phyloP scores from a whole-genome alignment of 1,140 invertebrate species.

The Plodia interpunctella region DNA sequence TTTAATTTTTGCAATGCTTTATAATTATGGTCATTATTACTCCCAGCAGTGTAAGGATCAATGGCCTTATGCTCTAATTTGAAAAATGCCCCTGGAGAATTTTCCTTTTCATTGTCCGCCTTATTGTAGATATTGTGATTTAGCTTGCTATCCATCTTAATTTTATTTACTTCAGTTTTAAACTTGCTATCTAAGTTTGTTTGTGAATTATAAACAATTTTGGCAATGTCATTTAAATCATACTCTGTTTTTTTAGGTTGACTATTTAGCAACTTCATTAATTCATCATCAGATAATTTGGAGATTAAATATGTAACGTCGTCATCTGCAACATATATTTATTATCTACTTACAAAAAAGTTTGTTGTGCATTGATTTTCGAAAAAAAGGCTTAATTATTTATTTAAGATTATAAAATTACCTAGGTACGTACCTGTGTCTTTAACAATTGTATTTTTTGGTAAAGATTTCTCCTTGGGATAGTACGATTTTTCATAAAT shows the following conservation, averaged over 20 bases:
- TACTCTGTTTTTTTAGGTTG: slow-evolving; percentile 49
- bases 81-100: slow-evolving; percentile 33
- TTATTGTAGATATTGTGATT: slow-evolving; percentile 19
- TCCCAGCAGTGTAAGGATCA: slow-evolving; percentile 30
- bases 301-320: slow-evolving; percentile 54
- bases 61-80: slow-evolving; percentile 53
- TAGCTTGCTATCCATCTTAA: neutral
- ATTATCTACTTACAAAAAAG: too few species aligned
- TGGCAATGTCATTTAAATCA: slow-evolving; percentile 47
- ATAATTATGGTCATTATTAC: slow-evolving; percentile 36
- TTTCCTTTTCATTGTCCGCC: slow-evolving; percentile 16
- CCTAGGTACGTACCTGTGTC: slow-evolving; percentile 28
- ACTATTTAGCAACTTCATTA: slow-evolving; percentile 48
- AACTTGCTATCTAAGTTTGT: slow-evolving; percentile 21
- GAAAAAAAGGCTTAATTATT: too few species aligned
- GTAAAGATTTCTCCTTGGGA: slow-evolving; percentile 44
- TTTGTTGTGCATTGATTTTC: too few species aligned
- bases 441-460: slow-evolving; percentile 38
- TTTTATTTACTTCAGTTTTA: slow-evolving; percentile 16
- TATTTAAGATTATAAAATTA: too few species aligned
- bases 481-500: slow-evolving; percentile 50
- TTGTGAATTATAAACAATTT: slow-evolving; percentile 24
- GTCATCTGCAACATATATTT: slow-evolving; percentile 14
- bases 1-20: slow-evolving; percentile 50
- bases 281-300: slow-evolving; percentile 54